A percentile compares a stretch with the other conserved stretches of the same genome.
These are phyloP conservation scores for Drosophila paracracens DNA, from an alignment of 2,888 invertebrate species.

Conservation along the genomic window DNA sequence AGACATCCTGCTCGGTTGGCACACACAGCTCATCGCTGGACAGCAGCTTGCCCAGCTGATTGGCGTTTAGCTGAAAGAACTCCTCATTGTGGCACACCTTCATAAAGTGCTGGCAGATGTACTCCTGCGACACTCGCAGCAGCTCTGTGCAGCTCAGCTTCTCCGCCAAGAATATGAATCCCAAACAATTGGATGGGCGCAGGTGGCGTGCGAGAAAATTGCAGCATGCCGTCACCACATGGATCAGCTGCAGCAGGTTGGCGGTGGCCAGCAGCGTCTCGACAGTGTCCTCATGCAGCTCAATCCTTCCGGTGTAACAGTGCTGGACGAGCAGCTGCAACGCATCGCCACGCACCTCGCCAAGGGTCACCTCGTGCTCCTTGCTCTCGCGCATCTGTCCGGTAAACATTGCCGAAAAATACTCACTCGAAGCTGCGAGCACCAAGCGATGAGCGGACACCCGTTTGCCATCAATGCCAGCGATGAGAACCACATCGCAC, in stretches of 20 bases:
- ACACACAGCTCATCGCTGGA: slow-evolving; percentile 97
- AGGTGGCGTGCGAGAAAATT: slow-evolving; percentile 93
- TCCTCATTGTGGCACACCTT: slow-evolving; percentile 86
- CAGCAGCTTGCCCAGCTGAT: slow-evolving; percentile 92
- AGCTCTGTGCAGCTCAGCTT: slow-evolving; percentile 93
- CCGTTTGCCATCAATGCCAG: slow-evolving; percentile 67
- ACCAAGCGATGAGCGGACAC: slow-evolving; percentile 95
- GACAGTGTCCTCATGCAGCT: slow-evolving; percentile 95
- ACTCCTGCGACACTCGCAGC: slow-evolving; percentile 92
- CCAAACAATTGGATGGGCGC: slow-evolving; percentile 95
- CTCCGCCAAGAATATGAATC: slow-evolving; percentile 96
- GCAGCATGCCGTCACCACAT: slow-evolving; percentile 95
- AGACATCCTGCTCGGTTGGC: slow-evolving; percentile 94
- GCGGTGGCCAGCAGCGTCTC: slow-evolving; percentile 95
- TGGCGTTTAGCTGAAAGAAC: slow-evolving; percentile 87
- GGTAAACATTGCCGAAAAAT: slow-evolving; percentile 98
- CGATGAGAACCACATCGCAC: background rate
- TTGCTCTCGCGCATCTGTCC: slow-evolving; percentile 93
- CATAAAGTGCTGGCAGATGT: slow-evolving; percentile 93
- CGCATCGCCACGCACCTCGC: slow-evolving; percentile 94
- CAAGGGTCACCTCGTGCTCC: slow-evolving; percentile 93
- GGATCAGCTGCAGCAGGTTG: slow-evolving; percentile 93
- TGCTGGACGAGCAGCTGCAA: slow-evolving; percentile 93
- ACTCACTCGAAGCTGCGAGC: slow-evolving; percentile 95
- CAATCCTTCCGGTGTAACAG: slow-evolving; percentile 93